Conservation (phyloP, 2,797 vertebrate genomes). For the Cossypha polioptera region DNA sequence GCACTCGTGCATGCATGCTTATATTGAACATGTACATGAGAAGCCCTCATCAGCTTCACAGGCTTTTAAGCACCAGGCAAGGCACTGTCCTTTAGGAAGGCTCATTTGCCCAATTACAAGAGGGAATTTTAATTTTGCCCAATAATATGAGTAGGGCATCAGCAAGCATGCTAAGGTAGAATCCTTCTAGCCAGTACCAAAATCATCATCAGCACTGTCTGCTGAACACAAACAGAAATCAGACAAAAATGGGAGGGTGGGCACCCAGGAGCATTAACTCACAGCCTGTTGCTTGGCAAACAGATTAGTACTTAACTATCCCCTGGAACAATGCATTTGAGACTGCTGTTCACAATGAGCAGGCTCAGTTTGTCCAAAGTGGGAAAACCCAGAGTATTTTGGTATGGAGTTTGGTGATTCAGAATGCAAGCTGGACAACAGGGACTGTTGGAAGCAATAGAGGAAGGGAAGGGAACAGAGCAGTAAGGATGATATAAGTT, state of each 20-base stretch:
- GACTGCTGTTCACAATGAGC: background rate
- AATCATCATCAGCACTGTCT: background rate
- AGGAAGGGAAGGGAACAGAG: background rate
- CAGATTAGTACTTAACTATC: background rate
- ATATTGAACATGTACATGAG: background rate
- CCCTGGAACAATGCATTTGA: background rate
- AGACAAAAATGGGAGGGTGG: background rate
- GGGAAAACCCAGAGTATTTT: background rate
- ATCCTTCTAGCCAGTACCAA: background rate
- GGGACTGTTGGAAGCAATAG: background rate
- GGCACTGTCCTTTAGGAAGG: background rate
- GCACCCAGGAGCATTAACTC: background rate
- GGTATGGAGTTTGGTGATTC: background rate
- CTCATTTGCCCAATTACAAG: background rate
- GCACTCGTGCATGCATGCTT: accelerated
- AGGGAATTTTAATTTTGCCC: background rate
- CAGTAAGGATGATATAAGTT: background rate
- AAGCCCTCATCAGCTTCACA: background rate
- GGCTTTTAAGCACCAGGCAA: background rate
- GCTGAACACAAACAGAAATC: background rate
- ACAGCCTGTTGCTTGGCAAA: background rate
- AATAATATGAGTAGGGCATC: background rate
- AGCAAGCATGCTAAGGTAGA: background rate
- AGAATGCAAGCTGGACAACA: background rate
- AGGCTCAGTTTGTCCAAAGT: background rate